Base-by-base conservation (phyloP, 2,888 invertebrate genomes). In the Trichogramma evanescens region DNA sequence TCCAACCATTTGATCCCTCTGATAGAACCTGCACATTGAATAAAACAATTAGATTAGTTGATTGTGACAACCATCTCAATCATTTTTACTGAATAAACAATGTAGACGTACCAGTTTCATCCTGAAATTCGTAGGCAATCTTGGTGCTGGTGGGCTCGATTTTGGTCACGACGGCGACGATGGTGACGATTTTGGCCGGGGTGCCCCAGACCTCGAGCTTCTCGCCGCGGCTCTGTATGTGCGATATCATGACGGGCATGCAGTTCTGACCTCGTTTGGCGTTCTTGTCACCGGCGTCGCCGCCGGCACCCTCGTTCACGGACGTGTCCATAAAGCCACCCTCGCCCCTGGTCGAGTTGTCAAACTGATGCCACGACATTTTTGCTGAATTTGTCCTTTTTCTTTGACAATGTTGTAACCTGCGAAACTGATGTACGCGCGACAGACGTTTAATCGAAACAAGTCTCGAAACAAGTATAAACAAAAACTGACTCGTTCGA, bases 121-220 rank as follows among this genome's bases (percentile, higher is more conserved):
- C 88, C 70, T 86, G 83, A 49, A 89, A 69, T 0, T 75, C 75
- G 66, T 86, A 88, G 0, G 83, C 82, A 3, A 85, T 82, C 78
- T 85, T 86, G 0, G 86, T 85, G 0, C 85, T 84, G 1, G 83
- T 81, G 0, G 83, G 79, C 58, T 87, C 85, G 59, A 84, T 80
- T 3, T 82, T 79, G 50, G 80, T 80, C 0, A 88, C 80, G 66
- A 86, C 80, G 1, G 81, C 86, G 41, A 86, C 81, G 52, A 79
- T 62, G 4, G 66, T 64, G 4, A 77, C 42, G 10, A 72, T 69
- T 5, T 66, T 67, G 0, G 69, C 64, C 8, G 68, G 59, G 5
- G 50, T 65, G 5, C 68, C 70, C 70, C 73, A 74, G 5, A 74
- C 46, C 10, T 59, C 64, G 1, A 72, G 42, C 0, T 72, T 68